Evolutionary conservation across 2,113 vertebrate genomes (phyloP).

Genomic region (Pseudorectes ferrugineus): DNA sequence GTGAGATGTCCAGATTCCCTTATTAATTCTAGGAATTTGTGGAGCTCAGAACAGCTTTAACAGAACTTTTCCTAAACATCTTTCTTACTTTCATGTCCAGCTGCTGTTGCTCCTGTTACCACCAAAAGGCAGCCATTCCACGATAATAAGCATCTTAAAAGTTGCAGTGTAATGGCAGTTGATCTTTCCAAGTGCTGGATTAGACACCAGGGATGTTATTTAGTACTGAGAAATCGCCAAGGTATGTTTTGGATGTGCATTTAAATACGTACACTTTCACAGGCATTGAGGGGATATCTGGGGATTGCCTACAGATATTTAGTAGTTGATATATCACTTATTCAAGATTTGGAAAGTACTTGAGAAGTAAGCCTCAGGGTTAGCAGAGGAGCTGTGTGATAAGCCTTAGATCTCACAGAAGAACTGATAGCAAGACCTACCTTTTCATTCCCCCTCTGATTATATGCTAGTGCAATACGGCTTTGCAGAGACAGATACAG

Average conservation of each 20-base stretch:
- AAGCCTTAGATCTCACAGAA: constrained; percentile 34
- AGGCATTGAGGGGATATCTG: not conserved
- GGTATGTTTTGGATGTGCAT: not conserved
- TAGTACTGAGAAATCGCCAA: not conserved
- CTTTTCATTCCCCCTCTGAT: not conserved
- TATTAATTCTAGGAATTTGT: not conserved
- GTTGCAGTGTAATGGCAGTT: not conserved
- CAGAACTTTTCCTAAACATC: not conserved
- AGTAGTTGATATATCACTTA: constrained; percentile 43
- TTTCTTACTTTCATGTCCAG: not conserved
- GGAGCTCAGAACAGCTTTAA: not conserved
- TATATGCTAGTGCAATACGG: not conserved
- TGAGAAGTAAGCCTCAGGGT: constrained; percentile 43
- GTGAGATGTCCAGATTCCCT: not conserved
- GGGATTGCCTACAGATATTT: constrained; percentile 33
- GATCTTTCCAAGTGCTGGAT: not conserved
- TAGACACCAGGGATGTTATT: not conserved
- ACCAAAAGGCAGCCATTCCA: not conserved
- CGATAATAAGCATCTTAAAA: not conserved
- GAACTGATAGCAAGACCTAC: constrained; percentile 17
- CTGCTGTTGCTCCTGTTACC: not conserved
- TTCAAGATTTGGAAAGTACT: constrained; percentile 11
- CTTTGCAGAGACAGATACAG: not conserved
- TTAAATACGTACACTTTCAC: not conserved
- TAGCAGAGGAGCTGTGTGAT: constrained; percentile 25